phyloP scores from a whole-genome alignment of 2,797 vertebrate genomes.

The Sphenopsis melanotis region DNA sequence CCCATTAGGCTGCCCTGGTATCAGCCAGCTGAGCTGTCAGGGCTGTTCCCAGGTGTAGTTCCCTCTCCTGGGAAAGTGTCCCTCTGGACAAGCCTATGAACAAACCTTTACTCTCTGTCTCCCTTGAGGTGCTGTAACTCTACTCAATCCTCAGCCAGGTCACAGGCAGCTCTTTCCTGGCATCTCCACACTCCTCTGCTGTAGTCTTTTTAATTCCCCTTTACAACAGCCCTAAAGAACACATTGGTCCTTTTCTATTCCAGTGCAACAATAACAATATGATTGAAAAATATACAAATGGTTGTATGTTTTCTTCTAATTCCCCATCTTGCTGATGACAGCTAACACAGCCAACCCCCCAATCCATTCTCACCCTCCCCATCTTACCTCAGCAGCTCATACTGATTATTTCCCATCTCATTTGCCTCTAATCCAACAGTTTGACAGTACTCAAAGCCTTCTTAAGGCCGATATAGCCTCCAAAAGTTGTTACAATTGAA shows the following conservation, averaged over 20 bases:
- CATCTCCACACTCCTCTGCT: background rate
- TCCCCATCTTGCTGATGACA: background rate
- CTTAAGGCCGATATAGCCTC: background rate
- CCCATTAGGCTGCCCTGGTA: rapidly evolving
- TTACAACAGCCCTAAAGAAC: background rate
- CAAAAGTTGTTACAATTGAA: background rate
- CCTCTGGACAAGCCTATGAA: background rate
- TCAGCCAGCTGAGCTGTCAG: background rate
- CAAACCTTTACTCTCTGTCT: background rate
- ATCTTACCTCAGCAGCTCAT: background rate
- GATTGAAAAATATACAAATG: background rate
- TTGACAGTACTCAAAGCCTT: background rate
- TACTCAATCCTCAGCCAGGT: background rate
- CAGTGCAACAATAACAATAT: background rate
- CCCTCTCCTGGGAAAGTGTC: background rate
- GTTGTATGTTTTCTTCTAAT: background rate
- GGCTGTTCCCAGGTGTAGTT: background rate
- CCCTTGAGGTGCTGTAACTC: background rate
- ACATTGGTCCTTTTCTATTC: background rate
- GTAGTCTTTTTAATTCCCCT: background rate
- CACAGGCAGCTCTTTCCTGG: background rate
- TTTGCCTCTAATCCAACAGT: background rate
- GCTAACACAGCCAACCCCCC: background rate
- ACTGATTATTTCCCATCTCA: background rate
- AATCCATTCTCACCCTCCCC: background rate